Evolutionary conservation across 2,888 invertebrate species (phyloP), one percentile per base, ranked within the genome.

Genomic region (Hetaerina titia): DNA sequence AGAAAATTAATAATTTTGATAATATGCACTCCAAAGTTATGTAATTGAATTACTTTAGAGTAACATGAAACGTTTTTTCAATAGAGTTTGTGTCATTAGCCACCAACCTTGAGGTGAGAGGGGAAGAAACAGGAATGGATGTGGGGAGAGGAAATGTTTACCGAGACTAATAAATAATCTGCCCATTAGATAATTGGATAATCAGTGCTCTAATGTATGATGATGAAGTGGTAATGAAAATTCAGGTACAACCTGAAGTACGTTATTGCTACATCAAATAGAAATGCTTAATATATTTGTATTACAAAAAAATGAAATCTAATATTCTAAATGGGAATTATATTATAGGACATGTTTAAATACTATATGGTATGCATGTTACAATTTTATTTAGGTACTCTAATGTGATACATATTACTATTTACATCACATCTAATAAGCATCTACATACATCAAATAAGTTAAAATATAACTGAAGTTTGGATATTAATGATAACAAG

Each of bases 371-470:
- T 9, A 74, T 74, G 1, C 31, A 25, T 81, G 9, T 81, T 31
- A 31, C 13, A 11, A 31, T 0, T 13, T 9, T 7, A 13, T 81
- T 81, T 31, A 81, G 31, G 9, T 31, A 22, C 22, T 31, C 81
- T 81, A 81, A 31, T 81, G 6, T 81, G 13, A 2, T 81, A 31
- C 31, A 81, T 81, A 81, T 31, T 81, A 15, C 81, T 81, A 81
- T 81, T 81, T 81, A 81, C 81, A 81, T 81, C 25, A 15, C 81
- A 81, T 81, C 81, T 81, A 81, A 31, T 31, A 81, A 81, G 81
- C 81, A 81, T 31, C 81, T 81, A 81, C 31, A 31, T 0, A 2
- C 22, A 11, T n/a, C 69, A 69, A 69, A 17, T 69, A 81, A 31
- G n/a, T 81, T 7, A 31, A 81, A 31, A 81, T 81, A 81, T 25